Percentiles rank a stretch among this genome's conserved stretches.
Conservation (phyloP, 2,797 vertebrate species). For the Falco columbarius region DNA sequence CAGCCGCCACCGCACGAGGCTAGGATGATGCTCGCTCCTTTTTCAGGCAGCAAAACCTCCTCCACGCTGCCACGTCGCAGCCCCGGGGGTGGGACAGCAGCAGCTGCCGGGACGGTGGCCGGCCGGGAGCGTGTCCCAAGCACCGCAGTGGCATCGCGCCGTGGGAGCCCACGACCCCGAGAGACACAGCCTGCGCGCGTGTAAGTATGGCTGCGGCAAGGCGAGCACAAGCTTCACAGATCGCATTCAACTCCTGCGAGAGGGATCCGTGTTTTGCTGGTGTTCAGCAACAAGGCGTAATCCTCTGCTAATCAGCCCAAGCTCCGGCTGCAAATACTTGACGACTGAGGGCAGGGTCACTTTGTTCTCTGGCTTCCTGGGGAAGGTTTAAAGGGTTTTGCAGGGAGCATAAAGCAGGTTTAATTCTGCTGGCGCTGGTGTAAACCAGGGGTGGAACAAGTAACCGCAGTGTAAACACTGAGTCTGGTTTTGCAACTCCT, state of each 20-base stretch:
- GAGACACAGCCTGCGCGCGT: neutral
- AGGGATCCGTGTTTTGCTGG: neutral
- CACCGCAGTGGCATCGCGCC: rapidly evolving
- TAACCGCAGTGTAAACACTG: neutral
- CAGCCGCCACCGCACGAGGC: rapidly evolving
- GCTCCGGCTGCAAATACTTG: neutral
- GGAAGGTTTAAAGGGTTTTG: neutral
- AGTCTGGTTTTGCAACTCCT: neutral
- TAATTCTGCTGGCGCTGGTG: neutral
- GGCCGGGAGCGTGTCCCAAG: rapidly evolving
- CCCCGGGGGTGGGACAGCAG: neutral
- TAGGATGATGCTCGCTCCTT: rapidly evolving
- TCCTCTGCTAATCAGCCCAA: rapidly evolving
- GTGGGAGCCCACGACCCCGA: neutral
- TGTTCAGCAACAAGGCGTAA: neutral
- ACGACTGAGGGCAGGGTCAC: neutral
- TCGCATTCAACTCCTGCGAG: rapidly evolving
- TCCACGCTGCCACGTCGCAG: neutral
- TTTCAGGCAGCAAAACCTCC: neutral
- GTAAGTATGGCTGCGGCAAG: conserved; percentile 26
- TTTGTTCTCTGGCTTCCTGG: neutral
- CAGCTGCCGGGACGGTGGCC: rapidly evolving
- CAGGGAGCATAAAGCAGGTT: neutral
- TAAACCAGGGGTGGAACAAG: neutral
- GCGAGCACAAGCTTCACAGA: neutral